Conservation (phyloP, 2,113 vertebrate species). For the Mungos mungo region DNA sequence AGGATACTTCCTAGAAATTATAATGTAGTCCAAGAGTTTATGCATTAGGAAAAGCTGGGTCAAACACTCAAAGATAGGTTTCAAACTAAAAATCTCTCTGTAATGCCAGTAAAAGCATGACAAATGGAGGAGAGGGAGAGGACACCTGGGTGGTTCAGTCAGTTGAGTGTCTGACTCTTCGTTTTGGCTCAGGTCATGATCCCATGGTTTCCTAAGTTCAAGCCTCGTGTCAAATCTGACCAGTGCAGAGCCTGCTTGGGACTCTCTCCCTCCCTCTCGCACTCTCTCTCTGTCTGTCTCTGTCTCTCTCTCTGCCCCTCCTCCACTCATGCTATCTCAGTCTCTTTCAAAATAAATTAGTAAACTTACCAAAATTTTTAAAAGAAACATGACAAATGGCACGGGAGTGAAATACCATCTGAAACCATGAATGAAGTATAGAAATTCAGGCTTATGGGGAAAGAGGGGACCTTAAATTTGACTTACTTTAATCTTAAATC, state of each 20-base stretch:
- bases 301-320: too few relatives aligned
- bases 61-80: constrained; percentile 19
- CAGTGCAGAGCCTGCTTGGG: too few relatives aligned
- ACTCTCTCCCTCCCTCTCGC: too few relatives aligned
- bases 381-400: not conserved
- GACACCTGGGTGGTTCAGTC: too few relatives aligned
- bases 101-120: not conserved
- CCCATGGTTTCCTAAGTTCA: too few relatives aligned
- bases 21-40: not conserved
- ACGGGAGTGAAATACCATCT: not conserved
- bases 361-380: too few relatives aligned
- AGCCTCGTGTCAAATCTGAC: too few relatives aligned
- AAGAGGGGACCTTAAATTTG: not conserved
- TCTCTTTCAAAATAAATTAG: too few relatives aligned
- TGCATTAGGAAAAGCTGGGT: not conserved
- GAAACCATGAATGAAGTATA: not conserved
- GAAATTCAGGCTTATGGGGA: not conserved
- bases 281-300: too few relatives aligned
- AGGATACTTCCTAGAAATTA: not conserved
- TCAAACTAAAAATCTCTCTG: not conserved
- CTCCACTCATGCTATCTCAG: too few relatives aligned
- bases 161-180: too few relatives aligned
- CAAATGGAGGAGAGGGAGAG: not conserved
- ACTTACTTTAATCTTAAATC: constrained; percentile 26
- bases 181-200: too few relatives aligned